Evolutionary conservation across 2,113 vertebrate species (phyloP).

Genomic region (Athene noctua): DNA sequence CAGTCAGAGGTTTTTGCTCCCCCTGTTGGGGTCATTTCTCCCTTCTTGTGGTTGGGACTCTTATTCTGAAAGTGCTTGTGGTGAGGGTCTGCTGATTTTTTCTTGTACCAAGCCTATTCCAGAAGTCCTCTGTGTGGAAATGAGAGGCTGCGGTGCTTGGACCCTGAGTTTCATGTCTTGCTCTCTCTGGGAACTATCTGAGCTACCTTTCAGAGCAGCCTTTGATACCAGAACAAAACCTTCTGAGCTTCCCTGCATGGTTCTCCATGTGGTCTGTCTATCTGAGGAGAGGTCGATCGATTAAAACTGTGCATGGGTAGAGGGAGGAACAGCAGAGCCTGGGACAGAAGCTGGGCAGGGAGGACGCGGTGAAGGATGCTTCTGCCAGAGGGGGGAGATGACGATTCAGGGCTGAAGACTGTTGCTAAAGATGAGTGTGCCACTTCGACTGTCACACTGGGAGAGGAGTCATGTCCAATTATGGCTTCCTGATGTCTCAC

Average conservation of each 20-base stretch:
- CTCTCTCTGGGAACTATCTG: not conserved
- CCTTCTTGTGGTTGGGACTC: not conserved
- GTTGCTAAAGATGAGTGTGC: not conserved
- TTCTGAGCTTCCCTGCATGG: not conserved
- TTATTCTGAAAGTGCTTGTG: not conserved
- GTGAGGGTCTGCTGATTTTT: not conserved
- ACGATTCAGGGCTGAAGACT: not conserved
- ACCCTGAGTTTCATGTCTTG: not conserved
- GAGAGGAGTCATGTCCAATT: not conserved
- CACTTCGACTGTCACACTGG: not conserved
- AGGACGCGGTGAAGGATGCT: not conserved
- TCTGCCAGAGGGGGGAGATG: accelerated
- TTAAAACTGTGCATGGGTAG: not conserved
- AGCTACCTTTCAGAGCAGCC: not conserved
- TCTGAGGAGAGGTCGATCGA: not conserved
- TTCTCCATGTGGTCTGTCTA: not conserved
- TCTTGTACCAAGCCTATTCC: not conserved
- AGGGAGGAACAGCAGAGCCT: not conserved
- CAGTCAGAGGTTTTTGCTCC: not conserved
- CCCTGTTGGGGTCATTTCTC: not conserved
- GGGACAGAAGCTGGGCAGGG: not conserved
- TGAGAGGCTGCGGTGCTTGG: not conserved
- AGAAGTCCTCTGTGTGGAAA: not conserved
- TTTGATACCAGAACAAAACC: not conserved
- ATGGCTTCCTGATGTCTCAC: not conserved